Conservation (phyloP, 2,888 invertebrate genomes). For the Octonoba sinensis region DNA sequence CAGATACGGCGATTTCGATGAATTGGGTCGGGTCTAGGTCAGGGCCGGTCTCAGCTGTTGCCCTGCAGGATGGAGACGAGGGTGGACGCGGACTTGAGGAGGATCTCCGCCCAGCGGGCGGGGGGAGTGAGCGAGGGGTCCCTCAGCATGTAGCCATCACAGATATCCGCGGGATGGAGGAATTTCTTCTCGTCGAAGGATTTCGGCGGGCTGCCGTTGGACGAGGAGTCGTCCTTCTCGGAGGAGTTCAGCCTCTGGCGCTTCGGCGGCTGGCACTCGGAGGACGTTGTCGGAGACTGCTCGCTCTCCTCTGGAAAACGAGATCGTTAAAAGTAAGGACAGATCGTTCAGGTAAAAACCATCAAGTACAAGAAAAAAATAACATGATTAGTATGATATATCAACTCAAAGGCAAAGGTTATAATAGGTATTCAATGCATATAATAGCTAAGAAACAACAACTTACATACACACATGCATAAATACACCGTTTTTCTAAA, state of each 20-base stretch:
- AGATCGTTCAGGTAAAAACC: not conserved
- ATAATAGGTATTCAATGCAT: too few species aligned
- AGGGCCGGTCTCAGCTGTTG: slow-evolving; percentile 43
- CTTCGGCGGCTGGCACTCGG: slow-evolving; percentile 31
- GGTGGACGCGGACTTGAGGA: slow-evolving; percentile 50
- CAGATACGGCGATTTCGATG: slow-evolving; percentile 30
- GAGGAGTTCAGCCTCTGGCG: slow-evolving; percentile 19
- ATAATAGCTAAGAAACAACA: too few species aligned
- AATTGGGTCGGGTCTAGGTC: slow-evolving; percentile 4
- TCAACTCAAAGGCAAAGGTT: too few species aligned
- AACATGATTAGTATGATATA: too few species aligned
- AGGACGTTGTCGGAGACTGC: slow-evolving; percentile 36
- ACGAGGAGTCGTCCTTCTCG: slow-evolving; percentile 14
- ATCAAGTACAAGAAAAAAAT: not conserved
- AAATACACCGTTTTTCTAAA: not conserved
- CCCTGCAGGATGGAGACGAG: slow-evolving; percentile 46
- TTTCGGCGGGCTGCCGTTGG: slow-evolving; percentile 17
- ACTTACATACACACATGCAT: not conserved
- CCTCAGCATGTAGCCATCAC: slow-evolving; percentile 13
- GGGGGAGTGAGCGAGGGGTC: not conserved
- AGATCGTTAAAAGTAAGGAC: not conserved
- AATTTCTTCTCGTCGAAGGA: slow-evolving; percentile 18
- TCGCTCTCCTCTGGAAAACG: slow-evolving; percentile 26
- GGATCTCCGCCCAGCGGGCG: slow-evolving; percentile 37
- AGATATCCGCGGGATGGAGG: slow-evolving; percentile 7